Evolutionary conservation across 2,797 vertebrate genomes (phyloP).

Genomic region (Neopelma chrysocephalum): DNA sequence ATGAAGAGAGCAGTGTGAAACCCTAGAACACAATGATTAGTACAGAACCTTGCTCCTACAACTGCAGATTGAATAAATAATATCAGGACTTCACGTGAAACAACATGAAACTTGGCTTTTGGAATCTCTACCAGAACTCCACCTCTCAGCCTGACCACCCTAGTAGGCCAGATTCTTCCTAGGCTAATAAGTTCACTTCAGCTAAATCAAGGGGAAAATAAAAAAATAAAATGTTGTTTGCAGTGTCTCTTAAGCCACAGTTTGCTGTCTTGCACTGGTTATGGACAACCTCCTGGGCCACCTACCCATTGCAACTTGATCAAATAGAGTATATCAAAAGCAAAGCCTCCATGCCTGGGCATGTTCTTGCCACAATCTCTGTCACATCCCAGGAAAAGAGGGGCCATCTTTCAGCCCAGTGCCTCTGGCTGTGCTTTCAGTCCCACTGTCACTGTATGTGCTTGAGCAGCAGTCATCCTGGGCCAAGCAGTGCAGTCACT

Average conservation of each 20-base stretch:
- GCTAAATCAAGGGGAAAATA: neutral
- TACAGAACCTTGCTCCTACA: neutral
- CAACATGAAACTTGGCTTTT: neutral
- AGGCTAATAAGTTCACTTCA: neutral
- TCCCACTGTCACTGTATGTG: neutral
- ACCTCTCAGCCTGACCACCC: neutral
- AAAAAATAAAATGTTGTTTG: neutral
- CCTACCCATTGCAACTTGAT: neutral
- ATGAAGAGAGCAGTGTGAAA: neutral
- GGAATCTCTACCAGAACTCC: neutral
- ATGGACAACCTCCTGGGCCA: neutral
- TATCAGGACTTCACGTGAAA: neutral
- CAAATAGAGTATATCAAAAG: neutral
- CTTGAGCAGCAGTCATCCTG: neutral
- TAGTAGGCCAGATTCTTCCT: neutral
- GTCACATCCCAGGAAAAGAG: neutral
- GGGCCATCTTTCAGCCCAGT: neutral
- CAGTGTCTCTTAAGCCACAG: neutral
- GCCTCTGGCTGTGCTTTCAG: neutral
- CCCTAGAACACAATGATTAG: neutral
- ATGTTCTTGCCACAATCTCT: neutral
- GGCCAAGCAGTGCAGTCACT: fast-evolving
- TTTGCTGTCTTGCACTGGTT: neutral
- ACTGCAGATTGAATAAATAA: neutral
- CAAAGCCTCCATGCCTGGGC: neutral